phyloP scores from a whole-genome alignment of 2,888 invertebrate species.

The Elegia similella region DNA sequence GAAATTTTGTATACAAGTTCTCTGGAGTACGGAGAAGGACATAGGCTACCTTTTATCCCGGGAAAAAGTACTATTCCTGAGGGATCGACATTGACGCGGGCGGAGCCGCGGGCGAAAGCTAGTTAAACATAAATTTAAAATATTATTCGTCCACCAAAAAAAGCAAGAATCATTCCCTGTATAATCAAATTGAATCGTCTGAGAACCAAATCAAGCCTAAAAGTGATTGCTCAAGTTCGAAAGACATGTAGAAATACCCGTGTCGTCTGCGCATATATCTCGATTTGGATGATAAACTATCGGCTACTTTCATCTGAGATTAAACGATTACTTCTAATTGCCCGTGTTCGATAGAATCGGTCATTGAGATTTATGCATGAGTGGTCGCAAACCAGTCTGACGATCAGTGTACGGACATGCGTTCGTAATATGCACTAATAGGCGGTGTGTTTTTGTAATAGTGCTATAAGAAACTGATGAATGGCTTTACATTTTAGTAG shows the following conservation, averaged over 20 bases:
- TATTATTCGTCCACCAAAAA: neutral
- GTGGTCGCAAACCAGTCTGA: slow-evolving; percentile 41
- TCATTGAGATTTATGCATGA: slow-evolving; percentile 55
- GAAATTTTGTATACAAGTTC: too few species aligned
- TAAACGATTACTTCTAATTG: slow-evolving; percentile 78
- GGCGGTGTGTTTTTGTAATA: slow-evolving; percentile 9
- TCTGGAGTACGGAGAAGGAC: too few species aligned
- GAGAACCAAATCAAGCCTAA: slow-evolving; percentile 18
- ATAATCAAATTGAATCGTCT: neutral
- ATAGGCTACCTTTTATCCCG: too few species aligned
- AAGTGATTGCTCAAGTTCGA: slow-evolving; percentile 18
- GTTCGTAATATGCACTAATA: slow-evolving; percentile 9
- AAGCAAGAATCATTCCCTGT: neutral
- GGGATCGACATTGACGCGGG: too few species aligned
- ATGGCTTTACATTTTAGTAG: neutral
- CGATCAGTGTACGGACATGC: slow-evolving; percentile 18
- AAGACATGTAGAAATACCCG: slow-evolving; percentile 25
- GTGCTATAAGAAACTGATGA: neutral
- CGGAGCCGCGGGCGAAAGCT: too few species aligned
- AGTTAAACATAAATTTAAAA: neutral
- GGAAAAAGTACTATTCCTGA: too few species aligned
- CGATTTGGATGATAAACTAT: slow-evolving; percentile 54
- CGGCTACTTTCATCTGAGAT: slow-evolving; percentile 78
- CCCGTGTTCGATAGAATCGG: slow-evolving; percentile 54
- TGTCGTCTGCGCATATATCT: slow-evolving; percentile 34